phyloP scores from a whole-genome alignment of 2,888 invertebrate species.

The Trissonchulus sp. region DNA sequence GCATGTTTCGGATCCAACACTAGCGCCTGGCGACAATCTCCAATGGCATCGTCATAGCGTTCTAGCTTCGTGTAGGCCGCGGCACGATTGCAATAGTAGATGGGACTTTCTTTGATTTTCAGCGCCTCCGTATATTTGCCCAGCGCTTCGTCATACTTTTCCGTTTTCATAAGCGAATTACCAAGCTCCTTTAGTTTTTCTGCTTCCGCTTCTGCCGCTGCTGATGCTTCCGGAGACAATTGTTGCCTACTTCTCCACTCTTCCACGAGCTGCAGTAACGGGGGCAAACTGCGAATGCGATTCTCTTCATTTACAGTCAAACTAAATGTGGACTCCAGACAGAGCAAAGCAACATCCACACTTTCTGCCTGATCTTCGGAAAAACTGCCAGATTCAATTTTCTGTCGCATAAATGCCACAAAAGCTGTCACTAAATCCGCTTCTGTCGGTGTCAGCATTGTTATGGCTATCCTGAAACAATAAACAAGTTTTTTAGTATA shows the following conservation, averaged over 20 bases:
- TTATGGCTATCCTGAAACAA: too few species aligned
- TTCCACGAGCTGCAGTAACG: neutral
- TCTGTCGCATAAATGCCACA: slow-evolving; percentile 57
- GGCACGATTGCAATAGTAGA: slow-evolving; percentile 93
- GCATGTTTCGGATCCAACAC: slow-evolving; percentile 81
- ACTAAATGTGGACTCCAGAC: slow-evolving; percentile 81
- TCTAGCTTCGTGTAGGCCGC: slow-evolving; percentile 86
- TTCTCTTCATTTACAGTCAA: slow-evolving; percentile 60
- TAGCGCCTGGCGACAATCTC: slow-evolving; percentile 82
- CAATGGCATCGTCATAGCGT: slow-evolving; percentile 73
- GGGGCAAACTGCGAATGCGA: slow-evolving; percentile 50
- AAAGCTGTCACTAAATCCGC: slow-evolving; percentile 54
- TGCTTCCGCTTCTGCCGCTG: slow-evolving; percentile 61
- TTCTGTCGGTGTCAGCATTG: too few species aligned
- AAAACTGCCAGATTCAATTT: slow-evolving; percentile 52
- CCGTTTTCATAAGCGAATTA: slow-evolving; percentile 71
- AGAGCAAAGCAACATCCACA: slow-evolving; percentile 87
- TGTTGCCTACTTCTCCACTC: neutral
- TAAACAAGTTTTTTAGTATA: too few species aligned
- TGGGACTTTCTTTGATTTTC: slow-evolving; percentile 73
- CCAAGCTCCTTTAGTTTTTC: slow-evolving; percentile 81
- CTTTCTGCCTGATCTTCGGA: slow-evolving; percentile 64
- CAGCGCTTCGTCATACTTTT: slow-evolving; percentile 70
- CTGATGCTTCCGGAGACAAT: slow-evolving; percentile 33
- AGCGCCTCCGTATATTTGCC: slow-evolving; percentile 82